These are phyloP conservation scores for Ormyrus nitidulus DNA, from an alignment of 2,888 invertebrate species.

Conservation along the genomic window DNA sequence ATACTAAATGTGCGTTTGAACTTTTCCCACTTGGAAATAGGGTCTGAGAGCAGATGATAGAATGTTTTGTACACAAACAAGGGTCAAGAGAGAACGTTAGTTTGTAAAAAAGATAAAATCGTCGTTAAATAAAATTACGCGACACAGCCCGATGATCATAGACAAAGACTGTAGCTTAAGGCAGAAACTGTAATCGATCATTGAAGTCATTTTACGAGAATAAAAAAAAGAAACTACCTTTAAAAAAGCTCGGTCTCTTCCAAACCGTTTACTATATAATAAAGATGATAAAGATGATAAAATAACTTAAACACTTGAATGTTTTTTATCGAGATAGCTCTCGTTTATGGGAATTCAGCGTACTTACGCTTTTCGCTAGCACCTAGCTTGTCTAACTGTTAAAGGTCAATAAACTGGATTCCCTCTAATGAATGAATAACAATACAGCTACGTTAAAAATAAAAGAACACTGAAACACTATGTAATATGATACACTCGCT, in stretches of 20 bases:
- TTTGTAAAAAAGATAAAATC: constrained; percentile 45
- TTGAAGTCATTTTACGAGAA: constrained; percentile 54
- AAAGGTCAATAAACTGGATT: constrained; percentile 45
- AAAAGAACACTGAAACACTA: constrained; percentile 31
- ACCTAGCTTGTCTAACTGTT: too few species aligned
- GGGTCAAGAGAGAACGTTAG: constrained; percentile 53
- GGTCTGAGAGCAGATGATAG: constrained; percentile 62
- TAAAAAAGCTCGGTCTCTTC: constrained; percentile 63
- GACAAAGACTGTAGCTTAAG: constrained; percentile 73
- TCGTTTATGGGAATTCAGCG: too few species aligned
- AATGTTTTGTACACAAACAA: constrained; percentile 60
- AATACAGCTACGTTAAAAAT: constrained; percentile 3
- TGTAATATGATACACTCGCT: neutral
- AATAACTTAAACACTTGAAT: too few species aligned
- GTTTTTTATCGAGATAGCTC: too few species aligned
- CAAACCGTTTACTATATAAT: constrained; percentile 62
- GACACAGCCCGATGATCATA: constrained; percentile 61
- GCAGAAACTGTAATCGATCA: constrained; percentile 70
- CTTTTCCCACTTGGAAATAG: constrained; percentile 53
- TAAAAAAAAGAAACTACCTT: constrained; percentile 54
- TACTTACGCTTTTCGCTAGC: too few species aligned
- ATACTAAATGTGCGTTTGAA: constrained; percentile 61
- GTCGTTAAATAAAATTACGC: constrained; percentile 38
- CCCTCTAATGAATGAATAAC: neutral
- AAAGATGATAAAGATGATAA: constrained; percentile 15